These are phyloP conservation scores for Streptopelia turtur DNA, from an alignment of 2,797 vertebrate genomes.

Conservation along the genomic window DNA sequence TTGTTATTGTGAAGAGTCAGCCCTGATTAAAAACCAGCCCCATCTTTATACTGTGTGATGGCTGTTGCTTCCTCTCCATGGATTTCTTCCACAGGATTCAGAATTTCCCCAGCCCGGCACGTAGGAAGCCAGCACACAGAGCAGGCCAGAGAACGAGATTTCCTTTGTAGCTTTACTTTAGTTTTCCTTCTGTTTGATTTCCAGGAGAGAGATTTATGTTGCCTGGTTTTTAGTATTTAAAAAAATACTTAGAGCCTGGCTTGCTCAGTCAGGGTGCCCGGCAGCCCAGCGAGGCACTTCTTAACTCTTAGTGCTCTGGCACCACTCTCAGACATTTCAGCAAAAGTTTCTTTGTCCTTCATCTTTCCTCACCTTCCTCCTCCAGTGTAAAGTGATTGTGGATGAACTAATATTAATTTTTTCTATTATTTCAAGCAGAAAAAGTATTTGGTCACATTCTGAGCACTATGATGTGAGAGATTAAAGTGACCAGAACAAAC, in stretches of 20 bases:
- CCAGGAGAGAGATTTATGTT: conserved; percentile 25
- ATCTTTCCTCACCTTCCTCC: background rate
- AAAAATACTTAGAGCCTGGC: background rate
- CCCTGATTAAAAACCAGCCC: conserved; percentile 68
- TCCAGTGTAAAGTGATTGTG: background rate
- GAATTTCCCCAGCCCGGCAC: conserved; percentile 45
- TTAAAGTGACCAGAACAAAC: background rate
- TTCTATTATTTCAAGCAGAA: background rate
- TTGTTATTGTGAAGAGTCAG: conserved; percentile 55
- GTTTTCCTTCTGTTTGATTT: conserved; percentile 59
- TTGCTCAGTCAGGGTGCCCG: background rate
- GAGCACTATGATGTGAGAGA: background rate
- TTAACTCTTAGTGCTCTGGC: background rate
- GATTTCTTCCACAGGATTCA: conserved; percentile 69
- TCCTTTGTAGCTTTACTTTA: conserved; percentile 60
- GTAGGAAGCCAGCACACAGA: conserved; percentile 30
- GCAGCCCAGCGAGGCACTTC: background rate
- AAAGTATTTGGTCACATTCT: background rate
- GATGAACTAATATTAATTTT: background rate
- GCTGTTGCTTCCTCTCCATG: conserved; percentile 59
- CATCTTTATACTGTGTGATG: conserved; percentile 33
- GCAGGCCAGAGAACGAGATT: background rate
- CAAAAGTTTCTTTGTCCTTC: background rate
- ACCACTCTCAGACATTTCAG: background rate
- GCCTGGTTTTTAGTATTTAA: background rate